Base-by-base conservation (phyloP, 2,797 vertebrate species). In the Salmo trutta region DNA sequence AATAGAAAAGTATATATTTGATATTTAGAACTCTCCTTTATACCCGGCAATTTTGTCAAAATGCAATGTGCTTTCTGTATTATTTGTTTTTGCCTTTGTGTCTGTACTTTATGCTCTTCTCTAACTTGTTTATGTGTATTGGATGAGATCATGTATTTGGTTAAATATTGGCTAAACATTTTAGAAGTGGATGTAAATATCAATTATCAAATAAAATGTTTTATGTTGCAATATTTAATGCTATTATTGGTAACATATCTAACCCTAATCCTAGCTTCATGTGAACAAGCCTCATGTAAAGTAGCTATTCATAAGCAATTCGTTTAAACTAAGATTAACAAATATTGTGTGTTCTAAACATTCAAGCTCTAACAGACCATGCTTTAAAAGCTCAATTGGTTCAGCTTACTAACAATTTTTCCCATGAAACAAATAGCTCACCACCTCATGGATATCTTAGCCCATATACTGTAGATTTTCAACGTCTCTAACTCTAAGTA, bases 31-130 rank as follows among this genome's bases (percentile, higher is more conserved):
- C 72, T 33, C 27, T 41, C 10, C 10, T 62, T 33, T 5, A 73
- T 33, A 73, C 19, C 29, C 16, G 1, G 54, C 8, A 3, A 69
- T 79, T 83, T 78, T 0, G 21, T 67, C 70, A 62, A 73, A 3
- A 27, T 72, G 3, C 33, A 21, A 17, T 77, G 64, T 82, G 66
- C 82, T 84, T 75, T 36, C 73, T 77, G 75, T 79, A 74, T 79
- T 77, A 36, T 73, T 27, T 47, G 1, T 8, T 52, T 69, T 47
- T 72, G 51, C 71, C 66, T 73, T 66, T 70, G 31, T 65, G 67
- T 67, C 29, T 54, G 10, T 53, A 17, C 21, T 72, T 29, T 71
- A 0, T 53, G 21, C 16, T 24, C 14, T 21, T 27, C 52, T 54
- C 6, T 67, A 10, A 17, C 2, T 67, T 24, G 52, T 24, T 67